phyloP scores from a whole-genome alignment of 1,140 invertebrate species.

The Monochamus saltuarius region DNA sequence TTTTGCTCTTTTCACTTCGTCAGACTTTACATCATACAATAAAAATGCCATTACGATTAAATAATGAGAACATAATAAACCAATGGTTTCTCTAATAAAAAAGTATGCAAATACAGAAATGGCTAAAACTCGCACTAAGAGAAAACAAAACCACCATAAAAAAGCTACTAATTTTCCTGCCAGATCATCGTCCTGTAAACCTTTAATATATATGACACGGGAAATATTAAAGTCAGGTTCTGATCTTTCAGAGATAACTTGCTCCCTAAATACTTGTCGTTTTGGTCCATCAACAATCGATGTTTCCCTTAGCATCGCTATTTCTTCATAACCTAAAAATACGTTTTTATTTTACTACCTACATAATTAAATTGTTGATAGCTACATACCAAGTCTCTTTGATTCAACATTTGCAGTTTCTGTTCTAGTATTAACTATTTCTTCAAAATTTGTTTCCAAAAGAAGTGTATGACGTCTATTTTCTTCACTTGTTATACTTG shows the following conservation, averaged over 20 bases:
- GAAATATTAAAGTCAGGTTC: slow-evolving; percentile 35
- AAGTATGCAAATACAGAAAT: slow-evolving; percentile 69
- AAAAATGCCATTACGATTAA: slow-evolving; percentile 38
- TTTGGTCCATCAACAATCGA: slow-evolving; percentile 28
- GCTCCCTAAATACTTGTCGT: slow-evolving; percentile 8
- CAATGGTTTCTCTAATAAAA: slow-evolving; percentile 59
- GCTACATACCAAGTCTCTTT: neutral
- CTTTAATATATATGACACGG: slow-evolving; percentile 32
- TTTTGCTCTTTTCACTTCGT: slow-evolving; percentile 40
- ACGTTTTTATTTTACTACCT: no score
- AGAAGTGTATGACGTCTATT: neutral
- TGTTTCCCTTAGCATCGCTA: slow-evolving; percentile 17
- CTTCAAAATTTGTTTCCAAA: slow-evolving; percentile 11
- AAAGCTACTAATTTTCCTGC: slow-evolving; percentile 65
- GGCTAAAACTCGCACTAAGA: slow-evolving; percentile 66
- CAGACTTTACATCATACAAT: slow-evolving; percentile 45
- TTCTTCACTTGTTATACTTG: neutral
- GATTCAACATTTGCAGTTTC: neutral
- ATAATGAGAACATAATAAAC: slow-evolving; percentile 39
- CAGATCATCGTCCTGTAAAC: slow-evolving; percentile 62
- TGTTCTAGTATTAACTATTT: slow-evolving; percentile 9
- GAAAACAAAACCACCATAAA: slow-evolving; percentile 71
- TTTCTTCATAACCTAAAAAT: no score
- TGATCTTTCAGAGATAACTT: neutral
- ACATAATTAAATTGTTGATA: no score